Percentiles rank a stretch among this genome's conserved stretches.
Evolutionary conservation across 2,113 vertebrate species (phyloP).

Genomic region (Brachirus orientalis): DNA sequence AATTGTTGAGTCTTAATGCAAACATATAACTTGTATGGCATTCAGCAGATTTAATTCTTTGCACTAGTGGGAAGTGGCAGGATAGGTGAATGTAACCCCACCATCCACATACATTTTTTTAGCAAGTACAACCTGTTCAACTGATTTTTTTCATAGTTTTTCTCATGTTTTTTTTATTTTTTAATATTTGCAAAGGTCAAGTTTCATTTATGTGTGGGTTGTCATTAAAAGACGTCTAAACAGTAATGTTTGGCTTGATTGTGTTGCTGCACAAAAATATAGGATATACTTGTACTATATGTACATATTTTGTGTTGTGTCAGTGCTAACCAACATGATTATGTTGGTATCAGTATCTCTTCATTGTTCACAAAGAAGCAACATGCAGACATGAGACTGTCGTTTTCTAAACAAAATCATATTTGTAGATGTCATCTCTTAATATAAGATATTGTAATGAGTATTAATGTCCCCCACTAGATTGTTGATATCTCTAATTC

Average conservation of each 20-base stretch:
- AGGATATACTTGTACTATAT: too few relatives aligned
- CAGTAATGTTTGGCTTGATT: neutral
- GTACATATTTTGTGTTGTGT: too few relatives aligned
- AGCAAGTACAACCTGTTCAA: conserved; percentile 67
- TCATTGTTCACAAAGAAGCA: too few relatives aligned
- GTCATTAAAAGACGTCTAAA: conserved; percentile 58
- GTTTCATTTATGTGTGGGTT: conserved; percentile 35
- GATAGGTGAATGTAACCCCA: conserved; percentile 61
- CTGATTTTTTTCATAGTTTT: conserved; percentile 10
- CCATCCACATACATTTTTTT: conserved; percentile 1
- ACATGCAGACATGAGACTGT: too few relatives aligned
- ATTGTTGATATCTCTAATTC: too few relatives aligned
- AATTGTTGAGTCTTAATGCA: conserved; percentile 67
- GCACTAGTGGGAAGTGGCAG: conserved; percentile 58
- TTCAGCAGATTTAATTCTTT: conserved; percentile 53
- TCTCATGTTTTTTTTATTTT: conserved; percentile 29
- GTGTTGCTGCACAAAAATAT: neutral
- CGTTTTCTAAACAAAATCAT: too few relatives aligned
- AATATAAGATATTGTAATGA: too few relatives aligned
- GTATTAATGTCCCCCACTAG: too few relatives aligned
- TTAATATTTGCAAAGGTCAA: conserved; percentile 39
- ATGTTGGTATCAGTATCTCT: too few relatives aligned
- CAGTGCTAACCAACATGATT: too few relatives aligned
- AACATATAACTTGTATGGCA: conserved; percentile 15
- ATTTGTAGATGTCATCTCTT: too few relatives aligned